These are phyloP conservation scores for Cheilosia vulpina DNA, from an alignment of 2,888 invertebrate genomes.

Conservation along the genomic window DNA sequence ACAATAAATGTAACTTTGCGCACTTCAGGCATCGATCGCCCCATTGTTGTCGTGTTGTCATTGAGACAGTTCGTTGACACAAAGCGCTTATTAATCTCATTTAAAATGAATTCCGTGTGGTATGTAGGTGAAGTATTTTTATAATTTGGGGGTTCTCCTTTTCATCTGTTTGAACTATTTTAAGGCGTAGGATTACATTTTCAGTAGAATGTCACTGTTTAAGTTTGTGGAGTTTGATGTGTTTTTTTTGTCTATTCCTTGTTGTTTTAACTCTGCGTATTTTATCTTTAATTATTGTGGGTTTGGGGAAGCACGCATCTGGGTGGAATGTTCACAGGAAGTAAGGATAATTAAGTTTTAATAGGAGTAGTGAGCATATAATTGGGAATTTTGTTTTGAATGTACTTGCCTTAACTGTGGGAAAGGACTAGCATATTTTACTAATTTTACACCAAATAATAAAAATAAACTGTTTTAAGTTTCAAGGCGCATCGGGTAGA, in stretches of 20 bases:
- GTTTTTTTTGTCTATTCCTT: neutral
- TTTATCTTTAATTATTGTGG: slow-evolving; percentile 11
- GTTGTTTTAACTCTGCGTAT: neutral
- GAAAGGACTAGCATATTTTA: no score
- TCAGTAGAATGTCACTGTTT: slow-evolving; percentile 18
- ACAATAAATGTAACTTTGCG: neutral
- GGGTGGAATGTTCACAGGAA: slow-evolving; percentile 34
- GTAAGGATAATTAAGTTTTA: slow-evolving; percentile 29
- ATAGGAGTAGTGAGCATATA: slow-evolving; percentile 2
- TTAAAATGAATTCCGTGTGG: slow-evolving; percentile 67
- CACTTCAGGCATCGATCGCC: neutral
- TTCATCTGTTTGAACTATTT: slow-evolving; percentile 48
- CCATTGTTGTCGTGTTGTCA: slow-evolving; percentile 17
- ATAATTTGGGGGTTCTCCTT: slow-evolving; percentile 53
- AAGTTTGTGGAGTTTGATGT: slow-evolving; percentile 3
- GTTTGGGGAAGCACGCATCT: slow-evolving; percentile 1
- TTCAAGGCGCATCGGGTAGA: no score
- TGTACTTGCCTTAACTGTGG: neutral
- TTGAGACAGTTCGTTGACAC: slow-evolving; percentile 52
- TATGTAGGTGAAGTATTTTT: slow-evolving; percentile 72
- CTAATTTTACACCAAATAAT: no score
- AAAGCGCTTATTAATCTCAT: slow-evolving; percentile 55
- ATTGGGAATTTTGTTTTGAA: neutral
- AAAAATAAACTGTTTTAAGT: no score
- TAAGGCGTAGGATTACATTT: slow-evolving; percentile 14